Evolutionary conservation across 1,140 invertebrate species (phyloP).

Genomic region (Megalonaias nervosa): DNA sequence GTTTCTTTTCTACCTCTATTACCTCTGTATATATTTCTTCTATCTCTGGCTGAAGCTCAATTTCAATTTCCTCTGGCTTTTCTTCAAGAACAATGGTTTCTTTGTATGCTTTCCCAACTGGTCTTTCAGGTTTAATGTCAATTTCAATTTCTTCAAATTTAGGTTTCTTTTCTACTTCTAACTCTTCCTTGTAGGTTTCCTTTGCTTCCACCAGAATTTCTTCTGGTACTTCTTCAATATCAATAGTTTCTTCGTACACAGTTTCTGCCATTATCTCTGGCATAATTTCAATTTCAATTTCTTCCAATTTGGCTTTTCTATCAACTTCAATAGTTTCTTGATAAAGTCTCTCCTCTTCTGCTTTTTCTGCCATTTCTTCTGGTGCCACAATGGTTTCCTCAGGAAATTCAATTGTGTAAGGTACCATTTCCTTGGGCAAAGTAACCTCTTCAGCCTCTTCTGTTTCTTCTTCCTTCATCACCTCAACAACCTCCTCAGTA

Average conservation of each 20-base stretch:
- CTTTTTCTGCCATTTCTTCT: conserved; percentile 1
- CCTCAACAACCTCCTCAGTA: conserved; percentile 13
- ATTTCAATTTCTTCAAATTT: conserved; percentile 4
- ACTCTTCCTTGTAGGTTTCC: not conserved
- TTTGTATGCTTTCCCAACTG: not conserved
- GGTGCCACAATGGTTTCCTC: too few relatives aligned
- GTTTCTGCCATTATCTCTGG: conserved; percentile 5
- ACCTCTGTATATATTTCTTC: not conserved
- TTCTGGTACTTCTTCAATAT: conserved; percentile 14
- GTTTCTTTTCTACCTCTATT: conserved; percentile 10
- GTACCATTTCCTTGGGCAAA: too few relatives aligned
- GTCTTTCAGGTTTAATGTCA: conserved; percentile 10
- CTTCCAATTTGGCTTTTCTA: conserved; percentile 8
- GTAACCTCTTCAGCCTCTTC: conserved; percentile 2
- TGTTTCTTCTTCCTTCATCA: conserved; percentile 12
- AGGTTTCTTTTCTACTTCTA: not conserved
- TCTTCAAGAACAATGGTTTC: conserved; percentile 9
- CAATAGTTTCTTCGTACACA: conserved; percentile 9
- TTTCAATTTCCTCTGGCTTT: conserved; percentile 15
- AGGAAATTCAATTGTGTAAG: too few relatives aligned
- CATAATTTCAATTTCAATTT: conserved; percentile 1
- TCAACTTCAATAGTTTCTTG: conserved; percentile 15
- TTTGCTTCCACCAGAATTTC: conserved; percentile 11
- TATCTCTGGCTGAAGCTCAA: conserved; percentile 6
- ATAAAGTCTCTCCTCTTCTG: conserved; percentile 14